Evolutionary conservation across 2,797 vertebrate genomes (phyloP), one percentile per base, ranked within the genome.

Genomic region (Arnoldichthys spilopterus): DNA sequence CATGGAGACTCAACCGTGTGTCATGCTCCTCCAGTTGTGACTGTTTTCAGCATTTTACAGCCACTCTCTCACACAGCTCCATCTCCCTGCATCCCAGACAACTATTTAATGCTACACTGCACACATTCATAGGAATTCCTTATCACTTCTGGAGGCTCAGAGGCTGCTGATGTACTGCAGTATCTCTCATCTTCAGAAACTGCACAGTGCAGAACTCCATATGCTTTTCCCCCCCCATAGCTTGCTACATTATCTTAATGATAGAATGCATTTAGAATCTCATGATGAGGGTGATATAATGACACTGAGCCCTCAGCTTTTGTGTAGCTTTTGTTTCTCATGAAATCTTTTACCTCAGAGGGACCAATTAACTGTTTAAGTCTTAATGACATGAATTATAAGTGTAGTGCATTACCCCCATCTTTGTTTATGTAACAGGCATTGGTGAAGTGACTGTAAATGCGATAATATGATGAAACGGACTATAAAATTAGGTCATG

Each of bases 71-170:
- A 62, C 12, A 26, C 32, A 40, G 74, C 43, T 47, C 18, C 13
- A 63, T 71, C 37, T 32, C 68, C 12, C 26, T 62, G 61, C 49
- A 70, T 64, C 59, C 49, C 78, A 66, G 67, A 49, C 59, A 47
- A 77, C 56, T 77, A 20, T 70, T 73, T 59, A 82, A 47, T 79
- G 18, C 56, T 40, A 61, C 49, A 45, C 40, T 64, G 37, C 34
- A 84, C 54, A 43, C 37, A n/a, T 74, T 72, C 20, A 66, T 30
- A 54, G 32, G 3, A 43, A 54, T 26, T 22, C 47, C 30, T 51
- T 63, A 30, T 79, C 30, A 67, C n/a, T 68, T 49, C 37, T 15
- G 24, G 51, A n/a, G 51, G 16, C 26, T 61, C 18, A 32, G 22
- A n/a, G 37, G 22, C n/a, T 49, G 34, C 62, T 37, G 32, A 37